Evolutionary conservation across 2,797 vertebrate species (phyloP), one percentile per base, ranked within the genome.

Genomic region (Saxicola maurus): DNA sequence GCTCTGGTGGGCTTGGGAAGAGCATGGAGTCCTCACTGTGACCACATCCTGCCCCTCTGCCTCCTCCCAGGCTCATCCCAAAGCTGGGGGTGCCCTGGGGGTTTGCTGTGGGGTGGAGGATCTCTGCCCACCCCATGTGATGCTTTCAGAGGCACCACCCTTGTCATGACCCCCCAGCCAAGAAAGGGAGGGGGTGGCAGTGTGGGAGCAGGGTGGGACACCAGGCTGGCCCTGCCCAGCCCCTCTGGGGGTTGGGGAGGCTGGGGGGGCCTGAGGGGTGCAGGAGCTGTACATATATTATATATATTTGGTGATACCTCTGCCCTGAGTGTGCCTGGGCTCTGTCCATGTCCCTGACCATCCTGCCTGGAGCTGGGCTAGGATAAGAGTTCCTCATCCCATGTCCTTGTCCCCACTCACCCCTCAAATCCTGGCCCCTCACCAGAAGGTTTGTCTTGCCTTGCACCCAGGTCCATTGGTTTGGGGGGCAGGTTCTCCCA

Each of bases 231-330:
- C 46, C 46, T 83, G 59, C 46, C 45, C 52, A 35, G 60, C 13
- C 19, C n/a, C n/a, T 40, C 13, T 0, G 37, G 25, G 1, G 25
- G 28, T 11, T 6, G 1, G 1, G 28, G 43, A 59, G 13, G 19
- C 2, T 15, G 21, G 18, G 18, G 76, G 42, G 24, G 15, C 8
- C 53, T 16, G 16, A n/a, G 79, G 81, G 46, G 24, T 46, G 64
- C 48, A 64, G 49, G 87, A 89, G 82, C 86, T 96, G 95, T 96
- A 96, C 88, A 96, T 95, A 74, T 82, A 78, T 86, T 68, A 69
- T 82, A 75, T 76, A 91, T 68, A 81, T 88, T 72, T 84, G 43
- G 6, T 15, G 71, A 30, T 71, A 74, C 27, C 86, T 62, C 61
- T 57, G 72, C 37, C 21, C 35, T 0, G 2, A 56, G 77, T 0